Conservation (phyloP, 2,888 invertebrate species). For the Kryphioiulus occultus region DNA sequence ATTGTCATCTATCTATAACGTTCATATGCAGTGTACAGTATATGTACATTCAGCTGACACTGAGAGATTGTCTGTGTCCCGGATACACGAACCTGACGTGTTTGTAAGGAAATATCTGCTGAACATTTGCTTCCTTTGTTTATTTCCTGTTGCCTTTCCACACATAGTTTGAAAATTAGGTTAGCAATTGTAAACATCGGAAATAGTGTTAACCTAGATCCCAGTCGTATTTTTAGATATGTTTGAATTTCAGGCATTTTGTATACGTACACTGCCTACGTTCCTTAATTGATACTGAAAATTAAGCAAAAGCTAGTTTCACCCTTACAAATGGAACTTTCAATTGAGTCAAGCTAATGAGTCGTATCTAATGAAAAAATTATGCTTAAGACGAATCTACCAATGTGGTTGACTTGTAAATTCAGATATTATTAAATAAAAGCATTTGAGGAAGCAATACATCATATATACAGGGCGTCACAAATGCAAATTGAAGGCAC, state of each 20-base stretch:
- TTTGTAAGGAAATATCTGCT: conserved; percentile 22
- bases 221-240: not conserved
- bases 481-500: no score
- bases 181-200: conserved; percentile 6
- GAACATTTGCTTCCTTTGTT: not conserved
- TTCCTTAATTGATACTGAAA: not conserved
- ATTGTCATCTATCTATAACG: not conserved
- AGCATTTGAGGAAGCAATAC: not conserved
- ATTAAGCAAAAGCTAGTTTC: not conserved
- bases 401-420: no score
- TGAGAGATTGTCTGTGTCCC: not conserved
- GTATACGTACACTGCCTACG: no score
- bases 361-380: no score
- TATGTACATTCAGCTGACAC: not conserved
- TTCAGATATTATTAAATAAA: not conserved
- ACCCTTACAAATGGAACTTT: no score
- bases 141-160: not conserved
- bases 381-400: no score
- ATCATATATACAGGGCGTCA: not conserved
- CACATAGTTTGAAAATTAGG: not conserved
- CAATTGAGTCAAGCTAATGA: no score
- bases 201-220: conserved; percentile 14
- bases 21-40: not conserved
- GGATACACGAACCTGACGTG: not conserved
- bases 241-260: not conserved